These are phyloP conservation scores for Erebia epiphron DNA, from an alignment of 2,888 invertebrate species.

Conservation along the genomic window DNA sequence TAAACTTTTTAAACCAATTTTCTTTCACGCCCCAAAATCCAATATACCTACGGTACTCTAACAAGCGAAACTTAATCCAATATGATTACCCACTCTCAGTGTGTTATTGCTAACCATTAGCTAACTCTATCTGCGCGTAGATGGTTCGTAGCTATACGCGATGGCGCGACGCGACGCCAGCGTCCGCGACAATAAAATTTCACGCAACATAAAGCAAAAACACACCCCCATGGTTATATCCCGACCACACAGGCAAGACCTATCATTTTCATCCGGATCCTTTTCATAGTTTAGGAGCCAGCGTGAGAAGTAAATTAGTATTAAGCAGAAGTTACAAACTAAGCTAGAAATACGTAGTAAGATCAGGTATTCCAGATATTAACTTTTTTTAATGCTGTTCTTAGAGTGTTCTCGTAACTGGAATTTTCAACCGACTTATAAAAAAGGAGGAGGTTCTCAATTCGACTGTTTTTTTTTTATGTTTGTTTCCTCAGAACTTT, in stretches of 20 bases:
- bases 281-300: conserved; percentile 3
- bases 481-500: no score
- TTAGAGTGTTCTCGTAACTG: no score
- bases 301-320: neutral
- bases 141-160: conserved; percentile 2
- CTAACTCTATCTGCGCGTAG: neutral
- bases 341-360: no score
- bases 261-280: conserved; percentile 37
- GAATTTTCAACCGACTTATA: no score
- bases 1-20: no score
- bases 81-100: conserved; percentile 7
- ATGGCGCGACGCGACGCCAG: conserved; percentile 48
- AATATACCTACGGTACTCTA: neutral
- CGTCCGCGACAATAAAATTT: conserved; percentile 77
- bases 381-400: no score
- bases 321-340: no score
- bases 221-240: conserved; percentile 74
- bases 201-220: conserved; percentile 83
- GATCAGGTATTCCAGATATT: no score
- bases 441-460: no score
- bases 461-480: no score
- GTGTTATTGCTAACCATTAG: conserved; percentile 9
- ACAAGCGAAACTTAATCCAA: neutral
- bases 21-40: no score
- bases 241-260: conserved; percentile 60